Conservation (phyloP, 1,140 invertebrate species). For the Sipha flava region DNA sequence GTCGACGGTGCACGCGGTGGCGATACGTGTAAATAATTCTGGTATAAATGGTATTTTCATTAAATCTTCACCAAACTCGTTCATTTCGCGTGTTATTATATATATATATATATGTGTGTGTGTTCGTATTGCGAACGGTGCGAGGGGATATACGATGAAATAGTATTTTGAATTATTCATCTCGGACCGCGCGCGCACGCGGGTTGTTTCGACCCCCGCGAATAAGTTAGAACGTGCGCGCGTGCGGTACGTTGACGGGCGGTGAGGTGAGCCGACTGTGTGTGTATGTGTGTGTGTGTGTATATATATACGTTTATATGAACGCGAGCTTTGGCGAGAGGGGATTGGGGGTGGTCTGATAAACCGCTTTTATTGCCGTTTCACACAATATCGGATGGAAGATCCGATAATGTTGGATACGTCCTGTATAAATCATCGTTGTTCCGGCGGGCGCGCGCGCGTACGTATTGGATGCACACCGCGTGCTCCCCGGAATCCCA, state of each 20-base stretch:
- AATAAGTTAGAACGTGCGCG: no score
- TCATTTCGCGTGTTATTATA: neutral
- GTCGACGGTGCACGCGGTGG: no score
- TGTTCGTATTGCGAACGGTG: no score
- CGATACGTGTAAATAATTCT: neutral
- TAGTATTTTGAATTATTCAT: conserved; percentile 24
- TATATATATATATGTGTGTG: neutral
- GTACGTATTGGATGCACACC: neutral
- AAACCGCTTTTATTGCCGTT: conserved; percentile 28
- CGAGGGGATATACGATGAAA: neutral
- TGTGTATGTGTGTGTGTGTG: no score
- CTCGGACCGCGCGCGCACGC: neutral
- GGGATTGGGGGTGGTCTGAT: neutral
- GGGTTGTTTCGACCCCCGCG: neutral
- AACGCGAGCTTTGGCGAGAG: no score
- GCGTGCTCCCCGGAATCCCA: neutral
- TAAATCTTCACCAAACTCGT: conserved; percentile 1
- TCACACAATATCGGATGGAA: conserved; percentile 28
- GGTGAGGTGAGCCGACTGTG: neutral
- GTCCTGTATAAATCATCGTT: conserved; percentile 27
- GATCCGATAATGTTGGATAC: conserved; percentile 30
- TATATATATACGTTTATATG: no score
- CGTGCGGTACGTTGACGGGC: no score
- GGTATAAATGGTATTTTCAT: neutral
- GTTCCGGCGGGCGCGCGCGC: neutral